A percentile compares a stretch with the other conserved stretches of the same genome.
phyloP scores from a whole-genome alignment of 2,797 vertebrate genomes.

The Hoplostethus mediterraneus region DNA sequence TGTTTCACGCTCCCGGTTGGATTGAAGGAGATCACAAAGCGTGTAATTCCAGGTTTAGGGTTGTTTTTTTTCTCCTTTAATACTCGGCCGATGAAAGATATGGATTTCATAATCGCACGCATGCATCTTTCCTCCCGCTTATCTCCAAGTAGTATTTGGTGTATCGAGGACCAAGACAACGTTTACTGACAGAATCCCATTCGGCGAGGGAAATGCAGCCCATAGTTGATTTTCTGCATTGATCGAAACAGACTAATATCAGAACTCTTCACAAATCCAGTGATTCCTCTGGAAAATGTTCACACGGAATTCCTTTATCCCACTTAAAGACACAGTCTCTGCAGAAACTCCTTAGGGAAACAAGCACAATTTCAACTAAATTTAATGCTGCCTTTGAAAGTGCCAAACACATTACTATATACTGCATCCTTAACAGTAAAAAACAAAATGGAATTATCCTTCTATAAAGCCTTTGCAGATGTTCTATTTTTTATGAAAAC shows the following conservation, averaged over 20 bases:
- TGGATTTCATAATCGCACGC: background rate
- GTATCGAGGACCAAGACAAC: background rate
- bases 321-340: no score
- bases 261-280: no score
- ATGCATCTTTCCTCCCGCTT: background rate
- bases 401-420: no score
- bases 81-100: background rate
- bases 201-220: no score
- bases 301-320: no score
- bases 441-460: background rate
- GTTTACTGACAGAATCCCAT: background rate
- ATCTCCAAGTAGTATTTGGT: background rate
- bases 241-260: no score
- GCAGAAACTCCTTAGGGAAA: no score
- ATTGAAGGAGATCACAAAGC: background rate
- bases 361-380: no score
- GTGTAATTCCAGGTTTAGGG: background rate
- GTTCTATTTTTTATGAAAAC: background rate
- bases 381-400: no score
- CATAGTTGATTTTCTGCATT: background rate
- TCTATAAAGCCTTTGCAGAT: background rate
- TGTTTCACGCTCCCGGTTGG: background rate
- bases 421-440: no score
- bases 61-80: background rate
- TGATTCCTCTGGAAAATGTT: no score